A percentile compares a stretch with the other conserved stretches of the same genome.
These are phyloP conservation scores for Leucoraja ocellata DNA, from an alignment of 2,797 vertebrate species.

Conservation along the genomic window DNA sequence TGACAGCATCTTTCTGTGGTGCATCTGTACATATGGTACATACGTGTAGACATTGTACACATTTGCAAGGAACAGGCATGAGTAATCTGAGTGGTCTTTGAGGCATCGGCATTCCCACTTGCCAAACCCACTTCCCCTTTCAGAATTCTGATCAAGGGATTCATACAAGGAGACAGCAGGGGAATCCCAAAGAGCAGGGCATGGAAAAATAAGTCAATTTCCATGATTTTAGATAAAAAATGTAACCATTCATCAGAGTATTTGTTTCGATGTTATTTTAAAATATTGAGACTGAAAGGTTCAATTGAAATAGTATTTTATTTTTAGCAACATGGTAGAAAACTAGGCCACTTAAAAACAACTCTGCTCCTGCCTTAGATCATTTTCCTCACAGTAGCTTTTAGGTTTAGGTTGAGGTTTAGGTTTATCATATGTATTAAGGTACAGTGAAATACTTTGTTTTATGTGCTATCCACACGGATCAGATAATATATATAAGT, in stretches of 20 bases:
- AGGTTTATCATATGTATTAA: too few species aligned
- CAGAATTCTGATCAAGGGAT: background rate
- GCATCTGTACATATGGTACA: too few species aligned
- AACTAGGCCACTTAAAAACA: slow-evolving; percentile 13
- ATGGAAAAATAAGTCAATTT: background rate
- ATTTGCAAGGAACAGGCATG: too few species aligned
- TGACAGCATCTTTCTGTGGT: too few species aligned
- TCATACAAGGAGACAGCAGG: background rate
- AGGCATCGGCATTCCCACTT: too few species aligned
- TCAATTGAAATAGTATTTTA: slow-evolving; percentile 3
- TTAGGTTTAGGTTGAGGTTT: too few species aligned
- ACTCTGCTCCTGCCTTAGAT: background rate
- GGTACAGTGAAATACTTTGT: too few species aligned
- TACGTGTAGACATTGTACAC: too few species aligned
- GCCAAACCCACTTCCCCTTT: too few species aligned
- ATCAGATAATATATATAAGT: too few species aligned
- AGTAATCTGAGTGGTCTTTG: too few species aligned
- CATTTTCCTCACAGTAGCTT: background rate
- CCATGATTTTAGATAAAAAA: background rate
- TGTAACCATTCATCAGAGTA: background rate
- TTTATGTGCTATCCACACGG: too few species aligned
- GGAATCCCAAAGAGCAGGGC: background rate
- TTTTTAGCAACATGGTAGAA: background rate
- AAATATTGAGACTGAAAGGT: background rate
- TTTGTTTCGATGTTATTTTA: background rate